Evolutionary conservation across 2,797 vertebrate species (phyloP).

Genomic region (Sebastes miniatus): DNA sequence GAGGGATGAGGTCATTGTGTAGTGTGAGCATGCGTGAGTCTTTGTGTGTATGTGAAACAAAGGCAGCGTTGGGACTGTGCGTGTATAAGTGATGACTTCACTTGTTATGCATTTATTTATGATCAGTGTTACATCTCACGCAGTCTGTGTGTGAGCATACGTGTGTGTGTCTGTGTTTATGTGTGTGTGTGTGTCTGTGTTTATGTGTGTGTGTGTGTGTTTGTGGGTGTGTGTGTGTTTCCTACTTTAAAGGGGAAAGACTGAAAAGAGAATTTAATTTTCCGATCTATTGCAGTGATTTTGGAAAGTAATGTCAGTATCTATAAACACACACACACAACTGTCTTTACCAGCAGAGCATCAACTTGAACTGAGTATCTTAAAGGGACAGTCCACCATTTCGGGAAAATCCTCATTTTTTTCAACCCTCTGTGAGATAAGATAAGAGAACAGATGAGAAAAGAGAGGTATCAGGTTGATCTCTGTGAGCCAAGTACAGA

Average conservation of each 20-base stretch:
- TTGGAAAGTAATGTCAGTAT: not conserved
- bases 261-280: not conserved
- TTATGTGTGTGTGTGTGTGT: not conserved
- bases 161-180: not conserved
- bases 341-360: not conserved
- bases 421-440: too few relatives aligned
- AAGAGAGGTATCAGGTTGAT: not conserved
- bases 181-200: not conserved
- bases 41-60: slow-evolving; percentile 53
- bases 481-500: not conserved
- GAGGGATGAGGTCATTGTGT: slow-evolving; percentile 81
- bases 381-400: not conserved
- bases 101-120: slow-evolving; percentile 72
- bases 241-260: not conserved
- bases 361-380: too few relatives aligned
- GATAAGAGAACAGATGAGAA: too few relatives aligned
- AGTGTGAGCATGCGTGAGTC: slow-evolving; percentile 74
- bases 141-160: not conserved
- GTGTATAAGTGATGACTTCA: slow-evolving; percentile 72
- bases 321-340: not conserved
- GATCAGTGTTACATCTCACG: slow-evolving; percentile 38
- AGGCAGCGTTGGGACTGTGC: slow-evolving; percentile 33
- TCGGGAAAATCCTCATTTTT: not conserved
- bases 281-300: not conserved
- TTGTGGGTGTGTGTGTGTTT: not conserved